Percentiles rank a stretch among this genome's conserved stretches.
Conservation (phyloP, 1,140 invertebrate species). For the Catajapyx aquilonaris region DNA sequence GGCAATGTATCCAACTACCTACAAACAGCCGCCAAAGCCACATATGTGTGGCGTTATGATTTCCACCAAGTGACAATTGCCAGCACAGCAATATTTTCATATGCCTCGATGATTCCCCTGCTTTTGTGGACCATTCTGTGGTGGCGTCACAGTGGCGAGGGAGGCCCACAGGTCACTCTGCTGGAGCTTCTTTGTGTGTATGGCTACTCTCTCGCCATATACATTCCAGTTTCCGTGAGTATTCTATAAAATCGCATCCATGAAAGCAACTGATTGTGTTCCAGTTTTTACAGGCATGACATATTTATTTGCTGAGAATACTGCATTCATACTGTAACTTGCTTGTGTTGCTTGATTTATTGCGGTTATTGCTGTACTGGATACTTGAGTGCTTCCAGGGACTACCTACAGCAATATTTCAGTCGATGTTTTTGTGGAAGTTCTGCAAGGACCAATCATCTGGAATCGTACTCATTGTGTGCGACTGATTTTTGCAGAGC, state of each 20-base stretch:
- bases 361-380: constrained; percentile 5
- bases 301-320: constrained; percentile 8
- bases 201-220: constrained; percentile 85
- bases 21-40: constrained; percentile 31
- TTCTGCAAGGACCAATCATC: too few relatives aligned
- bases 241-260: constrained; percentile 8
- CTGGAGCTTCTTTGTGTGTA: constrained; percentile 78
- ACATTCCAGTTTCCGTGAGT: constrained; percentile 66
- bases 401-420: too few relatives aligned
- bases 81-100: constrained; percentile 70
- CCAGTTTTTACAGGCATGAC: constrained; percentile 7
- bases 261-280: constrained; percentile 3
- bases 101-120: constrained; percentile 68
- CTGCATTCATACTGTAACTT: constrained; percentile 7
- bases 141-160: constrained; percentile 42
- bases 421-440: too few relatives aligned
- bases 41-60: constrained; percentile 72
- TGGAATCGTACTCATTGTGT: too few relatives aligned
- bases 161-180: constrained; percentile 35
- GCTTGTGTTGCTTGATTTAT: constrained; percentile 7
- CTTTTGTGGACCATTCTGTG: constrained; percentile 64
- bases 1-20: constrained; percentile 84
- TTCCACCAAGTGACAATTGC: constrained; percentile 81
- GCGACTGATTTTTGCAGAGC: too few relatives aligned
- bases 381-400: constrained; percentile 1